Evolutionary conservation across 1,140 invertebrate species (phyloP), one percentile per base, ranked within the genome.

Genomic region (Matsumurasca onukii): DNA sequence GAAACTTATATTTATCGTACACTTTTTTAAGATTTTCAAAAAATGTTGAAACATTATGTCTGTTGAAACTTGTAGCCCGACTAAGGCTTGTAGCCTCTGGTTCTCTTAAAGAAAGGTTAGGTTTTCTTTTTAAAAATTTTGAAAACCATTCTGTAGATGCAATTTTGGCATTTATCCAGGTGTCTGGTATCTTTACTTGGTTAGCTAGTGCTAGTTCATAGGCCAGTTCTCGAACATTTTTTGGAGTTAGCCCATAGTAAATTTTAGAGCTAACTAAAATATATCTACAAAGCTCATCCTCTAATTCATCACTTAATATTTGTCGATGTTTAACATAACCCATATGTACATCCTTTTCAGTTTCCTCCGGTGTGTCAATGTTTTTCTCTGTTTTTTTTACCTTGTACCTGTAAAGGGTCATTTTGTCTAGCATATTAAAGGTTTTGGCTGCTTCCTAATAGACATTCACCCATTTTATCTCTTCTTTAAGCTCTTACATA

Each of bases 51-150:
- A 76, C 74, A 73, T 74, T 80, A 5, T 67, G 48, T 67, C 70
- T 70, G 70, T 80, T 81, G 67, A 81, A 80, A 13, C 65, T 70
- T 9, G 76, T 77, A 3, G 76, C 75, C 59, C 79, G 70, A 12
- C 74, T 69, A 15, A 80, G 48, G 70, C 78, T 78, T 20, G 78
- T 80, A 22, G 77, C 73, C 73, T 79, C 75, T 61, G 78, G 78
- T 69, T 69, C 72, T 29, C 76, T 69, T n/a, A 80, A 68, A 27
- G 76, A 77, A n/a, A 80, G 72, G 20, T 70, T 61, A 31, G 70
- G 68, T 72, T 81, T 71, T 57, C 78, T 63, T 73, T 70, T 75
- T 45, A 76, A 31, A 67, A 79, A 80, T 12, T 72, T 71, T 59
- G 62, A 65, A 57, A 77, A 73, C 79, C 78, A 79, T 61, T 80